Base-by-base conservation (phyloP, 2,797 vertebrate genomes). In the Acestrorhynchus altus region DNA sequence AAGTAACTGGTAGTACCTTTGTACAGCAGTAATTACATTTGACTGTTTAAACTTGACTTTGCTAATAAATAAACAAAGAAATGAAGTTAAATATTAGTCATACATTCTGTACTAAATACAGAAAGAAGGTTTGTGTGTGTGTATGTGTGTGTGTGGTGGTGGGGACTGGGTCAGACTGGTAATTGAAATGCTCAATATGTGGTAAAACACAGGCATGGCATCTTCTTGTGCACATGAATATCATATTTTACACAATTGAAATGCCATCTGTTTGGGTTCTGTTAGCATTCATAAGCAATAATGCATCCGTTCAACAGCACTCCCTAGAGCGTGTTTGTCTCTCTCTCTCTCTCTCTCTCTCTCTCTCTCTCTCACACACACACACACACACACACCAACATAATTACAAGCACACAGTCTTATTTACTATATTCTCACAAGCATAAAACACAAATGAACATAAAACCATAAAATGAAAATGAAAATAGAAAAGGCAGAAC, bases 161-260 rank as follows among this genome's bases (percentile, higher is more conserved):
- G 67, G 83, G 64, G 79, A 35, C 73, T 0, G 60, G 84, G 82
- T 87, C 85, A 85, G 78, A 7, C 49, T 75, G 56, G 83, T 78
- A 82, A 87, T 86, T 87, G 78, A 85, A 73, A 63, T 77, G 78
- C 66, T 72, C 54, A 60, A 72, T 81, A 74, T 80, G 83, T 68
- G 57, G 76, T 85, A 76, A 93, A 94, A 94, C 90, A 93, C 86
- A 88, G 88, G 88, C 81, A 86, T 88, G 88, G 86, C 83, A 90
- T 89, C 92, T 92, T 94, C 93, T 92, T 94, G 92, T 90, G 87
- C 90, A 88, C 90, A 89, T 90, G 85, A 83, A 86, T 89, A 93
- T 92, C 91, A 92, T 93, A 93, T 93, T 94, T 94, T 90, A 92
- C 88, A 87, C 88, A 91, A 92, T 93, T 93, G 93, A 92, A 91